Base-by-base conservation (phyloP, 2,113 vertebrate species). In the Capricornis sumatraensis region DNA sequence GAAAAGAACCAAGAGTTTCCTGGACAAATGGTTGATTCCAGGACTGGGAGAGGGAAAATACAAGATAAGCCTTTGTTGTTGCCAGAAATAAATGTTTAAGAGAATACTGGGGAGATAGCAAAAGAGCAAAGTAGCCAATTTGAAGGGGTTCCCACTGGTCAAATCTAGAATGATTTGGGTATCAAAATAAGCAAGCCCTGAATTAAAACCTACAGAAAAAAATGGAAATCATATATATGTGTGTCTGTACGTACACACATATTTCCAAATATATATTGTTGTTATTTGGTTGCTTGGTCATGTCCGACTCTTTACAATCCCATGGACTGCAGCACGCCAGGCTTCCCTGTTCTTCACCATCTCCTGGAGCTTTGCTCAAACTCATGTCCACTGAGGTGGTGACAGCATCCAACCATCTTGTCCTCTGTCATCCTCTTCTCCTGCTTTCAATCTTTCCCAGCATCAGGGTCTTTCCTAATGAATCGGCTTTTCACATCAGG, bases 101-200 rank as follows among this genome's bases (percentile, higher is more conserved):
- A 88, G 11, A 95, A 81, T 55, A 50, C 52, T 52, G 14, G 47
- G 5, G 23, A 79, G 19, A 95, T 28, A 79, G 10, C 27, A 78
- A 84, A 83, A 78, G 36, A 57, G 36, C 23, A 82, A 0, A 11
- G 45, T 23, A 83, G 30, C 53, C 71, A 83, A n/a, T 47, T 40
- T 91, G 60, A 93, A 91, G 28, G 17, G 50, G 53, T 5, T 83
- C n/a, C 55, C 43, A 83, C 12, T 88, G 27, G 21, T 88, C 67
- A 94, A 64, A 82, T 50, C 40, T 55, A 91, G 87, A 30, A 78
- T 58, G 50, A 91, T 95, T 8, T 67, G 33, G 25, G 4, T 78
- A 88, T 87, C 82, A 87, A 95, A 96, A 71, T 90, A 78, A 91
- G 40, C 19, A 94, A 96, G 11, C 74, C n/a, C 7, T 87, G 11